Evolutionary conservation across 2,797 vertebrate genomes (phyloP), one percentile per base, ranked within the genome.

Genomic region (Chaetodon trifasciatus): DNA sequence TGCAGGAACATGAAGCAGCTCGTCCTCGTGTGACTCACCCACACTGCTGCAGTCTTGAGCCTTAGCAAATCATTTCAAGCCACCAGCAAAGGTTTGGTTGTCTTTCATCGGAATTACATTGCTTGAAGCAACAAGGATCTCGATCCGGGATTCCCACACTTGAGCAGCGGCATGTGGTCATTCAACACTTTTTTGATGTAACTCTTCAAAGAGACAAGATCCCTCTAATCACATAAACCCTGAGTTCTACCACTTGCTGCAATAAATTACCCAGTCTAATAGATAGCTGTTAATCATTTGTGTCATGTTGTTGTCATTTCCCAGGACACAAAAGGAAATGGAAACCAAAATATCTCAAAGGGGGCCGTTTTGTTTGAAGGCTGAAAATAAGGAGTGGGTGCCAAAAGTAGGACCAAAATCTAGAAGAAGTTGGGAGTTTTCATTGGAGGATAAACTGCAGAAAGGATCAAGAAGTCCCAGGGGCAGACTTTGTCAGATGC

Each of bases 1-100:
- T 64, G 91, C 70, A 53, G 62, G 5, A 58, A 81, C 92, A 80
- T 86, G 93, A 92, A 88, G 73, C 76, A 24, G 67, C 90, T 75
- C 6, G 79, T 79, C 83, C 65, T 76, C 69, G 50, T 66, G 13
- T 88, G 88, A 93, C 75, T 91, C 86, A 79, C 67, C 67, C 66
- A 23, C 52, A 0, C 62, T 13, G 77, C 84, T 77, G 23, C 0
- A 11, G 52, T 49, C 70, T 7, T 46, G 2, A 72, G 58, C 67
- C 37, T 39, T 5, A 42, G 79, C 70, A n/a, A 17, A 85, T 81
- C 58, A 32, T 74, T 81, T 84, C 39, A n/a, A 57, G 68, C 61
- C 52, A 23, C 72, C 21, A 70, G 77, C 40, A 65, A 70, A 70
- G 68, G 65, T 70, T 67, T 0, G 21, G 55, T 44, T 0, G 73